Evolutionary conservation across 2,113 vertebrate species (phyloP), one percentile per base, ranked within the genome.

Genomic region (Rhynchopsitta pachyrhyncha): DNA sequence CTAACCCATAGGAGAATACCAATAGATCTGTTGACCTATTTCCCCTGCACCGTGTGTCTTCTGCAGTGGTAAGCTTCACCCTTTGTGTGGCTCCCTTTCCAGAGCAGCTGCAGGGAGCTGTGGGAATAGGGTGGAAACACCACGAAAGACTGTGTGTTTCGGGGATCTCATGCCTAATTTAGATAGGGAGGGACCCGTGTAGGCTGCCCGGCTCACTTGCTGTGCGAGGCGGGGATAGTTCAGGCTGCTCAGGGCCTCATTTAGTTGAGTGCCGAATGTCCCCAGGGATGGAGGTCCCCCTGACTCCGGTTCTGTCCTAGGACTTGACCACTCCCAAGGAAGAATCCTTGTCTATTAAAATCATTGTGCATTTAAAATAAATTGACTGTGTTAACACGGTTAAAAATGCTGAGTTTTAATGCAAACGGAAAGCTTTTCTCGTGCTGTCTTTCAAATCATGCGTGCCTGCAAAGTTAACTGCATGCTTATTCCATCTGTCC

Each of bases 61-160:
- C 59, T 33, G 60, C 82, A 50, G 0, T 60, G 29, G 44, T 42
- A 20, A 88, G 44, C 76, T 52, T 62, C 18, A 8, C 44, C 1
- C 4, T 20, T 59, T 22, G 37, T 33, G 47, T 12, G 6, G 60
- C 67, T 93, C 82, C 74, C 39, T 68, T 75, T 77, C 17, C 69
- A n/a, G 82, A 60, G 86, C 67, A 88, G 87, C 94, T 82, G 88
- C 71, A n/a, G 64, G 11, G 78, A 79, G 88, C 78, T 71, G 78
- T 77, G 85, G 86, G 92, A 91, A 80, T 52, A 14, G 4, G 59
- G 46, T 82, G 85, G 75, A 33, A 64, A 50, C 69, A 47, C 85
- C 11, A 8, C 4, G 52, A 35, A 9, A 75, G 69, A 69, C 82
- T 0, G 1, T 3, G 2, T 14, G 31, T 79, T 86, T 69, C 0